Evolutionary conservation across 1,140 invertebrate genomes (phyloP).

Genomic region (Lysiphlebus fabarum): DNA sequence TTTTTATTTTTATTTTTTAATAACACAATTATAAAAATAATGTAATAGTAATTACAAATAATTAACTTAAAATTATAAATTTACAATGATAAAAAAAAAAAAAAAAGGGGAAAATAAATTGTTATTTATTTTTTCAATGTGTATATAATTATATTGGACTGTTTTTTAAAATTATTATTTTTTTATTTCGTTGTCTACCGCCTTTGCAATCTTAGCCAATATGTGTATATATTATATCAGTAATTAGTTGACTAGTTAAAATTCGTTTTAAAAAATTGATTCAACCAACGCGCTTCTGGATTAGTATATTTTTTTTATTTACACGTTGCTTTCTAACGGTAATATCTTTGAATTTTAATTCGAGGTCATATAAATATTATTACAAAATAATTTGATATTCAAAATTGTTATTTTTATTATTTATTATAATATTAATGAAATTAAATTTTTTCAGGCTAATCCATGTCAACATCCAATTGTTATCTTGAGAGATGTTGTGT

Average conservation of each 20-base stretch:
- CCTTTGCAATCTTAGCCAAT: slow-evolving; percentile 16
- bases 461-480: slow-evolving; percentile 93
- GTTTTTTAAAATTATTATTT: too few relatives aligned
- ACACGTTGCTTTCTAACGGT: slow-evolving; percentile 17
- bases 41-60: too few relatives aligned
- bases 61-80: too few relatives aligned
- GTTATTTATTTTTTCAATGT: slow-evolving; percentile 29
- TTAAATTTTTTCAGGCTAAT: slow-evolving; percentile 63
- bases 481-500: slow-evolving; percentile 82
- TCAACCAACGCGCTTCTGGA: slow-evolving; percentile 9
- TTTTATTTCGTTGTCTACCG: background rate
- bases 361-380: slow-evolving; percentile 1
- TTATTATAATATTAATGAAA: background rate
- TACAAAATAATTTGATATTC: background rate
- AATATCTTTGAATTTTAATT: background rate
- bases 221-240: slow-evolving; percentile 8
- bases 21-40: too few relatives aligned
- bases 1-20: too few relatives aligned
- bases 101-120: too few relatives aligned
- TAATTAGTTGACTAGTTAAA: slow-evolving; percentile 6
- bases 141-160: slow-evolving; percentile 13
- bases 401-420: background rate
- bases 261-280: background rate
- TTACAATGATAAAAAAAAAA: too few relatives aligned
- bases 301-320: slow-evolving; percentile 13